Conservation (phyloP, 1,140 invertebrate genomes). For the Ridgeia piscesae region DNA sequence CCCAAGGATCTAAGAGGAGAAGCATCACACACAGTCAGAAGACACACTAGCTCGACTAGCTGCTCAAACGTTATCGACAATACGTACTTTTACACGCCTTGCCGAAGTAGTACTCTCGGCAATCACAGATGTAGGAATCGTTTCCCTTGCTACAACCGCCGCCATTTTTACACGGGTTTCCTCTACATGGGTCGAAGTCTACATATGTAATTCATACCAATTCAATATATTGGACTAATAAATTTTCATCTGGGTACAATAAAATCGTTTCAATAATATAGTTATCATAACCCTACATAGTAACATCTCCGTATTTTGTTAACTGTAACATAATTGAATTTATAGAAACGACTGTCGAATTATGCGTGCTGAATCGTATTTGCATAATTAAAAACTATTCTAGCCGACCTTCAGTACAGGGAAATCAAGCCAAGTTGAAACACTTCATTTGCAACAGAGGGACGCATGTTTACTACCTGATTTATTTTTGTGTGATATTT, state of each 20-base stretch:
- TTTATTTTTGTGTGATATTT: too few species aligned
- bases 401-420: not conserved
- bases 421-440: not conserved
- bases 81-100: not conserved
- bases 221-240: not conserved
- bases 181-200: not conserved
- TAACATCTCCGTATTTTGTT: not conserved
- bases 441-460: not conserved
- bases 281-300: not conserved
- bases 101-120: not conserved
- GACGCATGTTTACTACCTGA: not conserved
- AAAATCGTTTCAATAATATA: not conserved
- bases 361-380: too few species aligned
- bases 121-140: not conserved
- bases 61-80: not conserved
- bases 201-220: not conserved
- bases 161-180: not conserved
- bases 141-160: not conserved
- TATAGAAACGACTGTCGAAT: not conserved
- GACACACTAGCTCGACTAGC: too few species aligned
- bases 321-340: not conserved
- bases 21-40: too few species aligned
- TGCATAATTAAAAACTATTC: not conserved
- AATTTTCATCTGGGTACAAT: not conserved
- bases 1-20: too few species aligned